Percentiles rank a stretch among this genome's conserved stretches.
These are phyloP conservation scores for Ochlodes sylvanus DNA, from an alignment of 2,888 invertebrate genomes.

Conservation along the genomic window DNA sequence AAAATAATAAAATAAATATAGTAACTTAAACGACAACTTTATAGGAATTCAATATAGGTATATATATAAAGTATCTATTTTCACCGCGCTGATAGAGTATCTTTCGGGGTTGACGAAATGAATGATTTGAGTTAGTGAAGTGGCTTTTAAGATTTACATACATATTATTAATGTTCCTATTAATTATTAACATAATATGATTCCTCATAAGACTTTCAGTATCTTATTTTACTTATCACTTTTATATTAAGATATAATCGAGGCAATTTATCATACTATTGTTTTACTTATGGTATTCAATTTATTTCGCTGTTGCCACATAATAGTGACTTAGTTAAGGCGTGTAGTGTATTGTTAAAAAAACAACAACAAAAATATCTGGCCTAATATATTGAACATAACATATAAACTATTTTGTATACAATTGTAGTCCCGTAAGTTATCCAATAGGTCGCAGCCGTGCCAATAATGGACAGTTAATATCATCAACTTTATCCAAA, in stretches of 20 bases:
- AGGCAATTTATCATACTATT: slow-evolving; percentile 62
- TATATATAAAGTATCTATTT: slow-evolving; percentile 10
- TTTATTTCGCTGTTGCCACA: slow-evolving; percentile 14
- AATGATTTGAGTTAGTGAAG: slow-evolving; percentile 6
- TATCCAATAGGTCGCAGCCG: slow-evolving; percentile 13
- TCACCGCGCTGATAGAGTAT: slow-evolving; percentile 47
- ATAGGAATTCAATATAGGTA: not conserved
- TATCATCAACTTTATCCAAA: slow-evolving; percentile 1
- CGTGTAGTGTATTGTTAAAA: slow-evolving; percentile 4
- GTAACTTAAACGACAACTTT: slow-evolving; percentile 5
- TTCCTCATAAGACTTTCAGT: slow-evolving; percentile 68
- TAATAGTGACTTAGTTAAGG: slow-evolving; percentile 26
- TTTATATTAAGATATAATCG: slow-evolving; percentile 58
- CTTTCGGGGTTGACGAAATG: slow-evolving; percentile 56
- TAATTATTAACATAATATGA: slow-evolving; percentile 33
- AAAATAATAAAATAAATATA: slow-evolving; percentile 4
- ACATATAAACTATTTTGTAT: not conserved
- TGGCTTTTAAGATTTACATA: slow-evolving; percentile 32
- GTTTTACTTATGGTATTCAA: slow-evolving; percentile 40
- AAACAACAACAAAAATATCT: slow-evolving; percentile 4
- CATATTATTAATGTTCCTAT: slow-evolving; percentile 33
- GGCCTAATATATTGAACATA: not conserved
- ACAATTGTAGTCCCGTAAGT: slow-evolving; percentile 2
- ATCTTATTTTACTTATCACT: slow-evolving; percentile 67
- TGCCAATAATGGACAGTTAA: slow-evolving; percentile 4